These are phyloP conservation scores for Thelaira solivaga DNA, from an alignment of 2,888 invertebrate species.

Conservation along the genomic window DNA sequence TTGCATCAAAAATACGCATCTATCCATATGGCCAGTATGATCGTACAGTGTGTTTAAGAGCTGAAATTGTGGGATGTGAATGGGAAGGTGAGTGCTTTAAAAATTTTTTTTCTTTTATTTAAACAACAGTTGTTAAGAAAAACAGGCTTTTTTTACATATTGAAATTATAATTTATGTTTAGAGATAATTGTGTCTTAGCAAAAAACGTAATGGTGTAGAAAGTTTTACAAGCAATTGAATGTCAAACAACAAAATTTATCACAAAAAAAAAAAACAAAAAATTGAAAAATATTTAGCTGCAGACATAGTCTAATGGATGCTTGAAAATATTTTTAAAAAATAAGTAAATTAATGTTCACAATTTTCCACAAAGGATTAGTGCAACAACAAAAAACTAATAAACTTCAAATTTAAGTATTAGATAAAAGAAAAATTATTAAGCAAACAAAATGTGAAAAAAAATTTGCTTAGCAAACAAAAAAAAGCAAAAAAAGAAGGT, in stretches of 20 bases:
- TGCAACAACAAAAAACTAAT: not conserved
- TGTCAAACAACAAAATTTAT: constrained; percentile 49
- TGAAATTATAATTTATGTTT: constrained; percentile 47
- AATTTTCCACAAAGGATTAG: not conserved
- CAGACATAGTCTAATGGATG: not conserved
- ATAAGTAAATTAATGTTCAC: constrained; percentile 37
- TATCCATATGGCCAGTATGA: constrained; percentile 88
- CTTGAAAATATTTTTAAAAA: not conserved
- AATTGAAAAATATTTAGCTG: constrained; percentile 6
- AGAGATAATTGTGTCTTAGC: constrained; percentile 10
- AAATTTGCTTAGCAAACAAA: not conserved
- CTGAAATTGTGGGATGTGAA: constrained; percentile 88
- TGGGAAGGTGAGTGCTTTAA: constrained; percentile 82
- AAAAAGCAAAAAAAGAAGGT: constrained; percentile 23
- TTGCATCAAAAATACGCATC: constrained; percentile 86
- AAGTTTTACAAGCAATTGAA: constrained; percentile 43
- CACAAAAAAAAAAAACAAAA: not conserved
- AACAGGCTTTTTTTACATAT: constrained; percentile 8
- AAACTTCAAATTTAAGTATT: constrained; percentile 38
- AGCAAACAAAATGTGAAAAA: constrained; percentile 10
- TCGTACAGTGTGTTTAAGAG: constrained; percentile 87
- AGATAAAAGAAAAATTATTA: constrained; percentile 47
- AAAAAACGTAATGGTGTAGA: constrained; percentile 34
- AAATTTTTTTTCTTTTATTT: not conserved
- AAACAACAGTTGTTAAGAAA: not conserved